These are phyloP conservation scores for Brachyhypopomus gauderio DNA, from an alignment of 2,113 vertebrate species.

Conservation along the genomic window DNA sequence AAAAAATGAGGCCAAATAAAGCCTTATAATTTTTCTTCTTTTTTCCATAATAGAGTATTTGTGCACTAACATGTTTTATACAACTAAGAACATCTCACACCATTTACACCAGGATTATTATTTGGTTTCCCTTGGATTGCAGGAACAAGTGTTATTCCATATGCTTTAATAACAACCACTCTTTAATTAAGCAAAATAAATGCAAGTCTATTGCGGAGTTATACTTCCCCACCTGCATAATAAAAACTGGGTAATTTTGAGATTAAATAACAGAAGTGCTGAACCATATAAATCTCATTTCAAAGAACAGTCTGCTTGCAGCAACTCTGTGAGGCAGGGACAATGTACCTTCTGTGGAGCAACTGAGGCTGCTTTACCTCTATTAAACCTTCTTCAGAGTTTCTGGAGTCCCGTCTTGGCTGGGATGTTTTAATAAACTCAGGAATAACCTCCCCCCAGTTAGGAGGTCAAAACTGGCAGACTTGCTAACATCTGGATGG, in stretches of 20 bases:
- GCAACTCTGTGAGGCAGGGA: background rate
- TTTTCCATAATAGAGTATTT: background rate
- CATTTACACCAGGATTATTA: background rate
- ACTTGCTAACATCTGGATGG: conserved; percentile 81
- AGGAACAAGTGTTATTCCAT: background rate
- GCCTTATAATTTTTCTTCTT: background rate
- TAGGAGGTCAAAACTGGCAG: conserved; percentile 69
- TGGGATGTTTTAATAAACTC: conserved; percentile 68
- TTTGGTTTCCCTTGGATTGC: background rate
- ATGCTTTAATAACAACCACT: too few relatives aligned
- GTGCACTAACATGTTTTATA: background rate
- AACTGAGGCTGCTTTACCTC: conserved; percentile 29
- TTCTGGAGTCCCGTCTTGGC: conserved; percentile 53
- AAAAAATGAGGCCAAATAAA: background rate
- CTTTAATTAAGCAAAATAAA: background rate
- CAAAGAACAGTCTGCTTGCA: conserved; percentile 8
- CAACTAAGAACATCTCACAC: background rate
- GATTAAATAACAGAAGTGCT: background rate
- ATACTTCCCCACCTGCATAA: background rate
- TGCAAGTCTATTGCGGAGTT: background rate
- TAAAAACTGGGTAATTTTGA: background rate
- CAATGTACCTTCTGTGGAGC: conserved; percentile 33
- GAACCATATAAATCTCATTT: background rate
- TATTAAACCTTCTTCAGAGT: conserved; percentile 49
- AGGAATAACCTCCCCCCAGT: conserved; percentile 58